Percentiles rank a stretch among this genome's conserved stretches.
Evolutionary conservation across 2,888 invertebrate species (phyloP).

Genomic region (Xestobium rufovillosum): DNA sequence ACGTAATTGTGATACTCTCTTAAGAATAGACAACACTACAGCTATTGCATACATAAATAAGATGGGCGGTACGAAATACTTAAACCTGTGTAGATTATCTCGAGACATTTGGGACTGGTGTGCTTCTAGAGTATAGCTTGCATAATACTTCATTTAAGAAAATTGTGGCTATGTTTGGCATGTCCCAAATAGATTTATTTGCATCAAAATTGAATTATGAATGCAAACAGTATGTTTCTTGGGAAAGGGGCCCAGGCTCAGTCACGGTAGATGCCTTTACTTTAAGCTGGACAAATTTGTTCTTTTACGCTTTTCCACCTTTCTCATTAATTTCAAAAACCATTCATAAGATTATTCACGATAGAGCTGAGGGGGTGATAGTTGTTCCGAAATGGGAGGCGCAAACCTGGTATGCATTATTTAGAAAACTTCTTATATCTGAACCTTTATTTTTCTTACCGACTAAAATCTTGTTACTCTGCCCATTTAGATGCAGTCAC

Average conservation of each 20-base stretch:
- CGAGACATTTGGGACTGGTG: constrained; percentile 26
- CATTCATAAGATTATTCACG: constrained; percentile 27
- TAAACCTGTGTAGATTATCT: constrained; percentile 20
- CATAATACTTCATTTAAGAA: constrained; percentile 10
- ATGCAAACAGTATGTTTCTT: constrained; percentile 27
- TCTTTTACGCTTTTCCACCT: constrained; percentile 30
- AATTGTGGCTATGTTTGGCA: constrained; percentile 15
- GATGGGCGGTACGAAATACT: constrained; percentile 23
- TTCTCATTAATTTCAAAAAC: constrained; percentile 25
- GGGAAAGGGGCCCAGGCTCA: constrained; percentile 24
- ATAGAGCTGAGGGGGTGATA: constrained; percentile 27
- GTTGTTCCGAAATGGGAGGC: constrained; percentile 27
- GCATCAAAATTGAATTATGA: constrained; percentile 28
- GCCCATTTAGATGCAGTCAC: constrained; percentile 20
- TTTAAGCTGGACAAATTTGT: constrained; percentile 16
- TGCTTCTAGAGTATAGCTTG: constrained; percentile 17
- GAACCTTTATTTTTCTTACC: constrained; percentile 20
- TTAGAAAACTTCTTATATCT: constrained; percentile 9
- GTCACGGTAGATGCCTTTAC: constrained; percentile 27
- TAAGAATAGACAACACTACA: constrained; percentile 22
- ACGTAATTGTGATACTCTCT: constrained; percentile 18
- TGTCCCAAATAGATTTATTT: constrained; percentile 22
- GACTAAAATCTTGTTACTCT: constrained; percentile 16
- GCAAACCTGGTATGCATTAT: constrained; percentile 29
- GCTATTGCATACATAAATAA: constrained; percentile 23